These are phyloP conservation scores for Nothobranchius furzeri DNA, from an alignment of 2,113 vertebrate species.

Conservation along the genomic window DNA sequence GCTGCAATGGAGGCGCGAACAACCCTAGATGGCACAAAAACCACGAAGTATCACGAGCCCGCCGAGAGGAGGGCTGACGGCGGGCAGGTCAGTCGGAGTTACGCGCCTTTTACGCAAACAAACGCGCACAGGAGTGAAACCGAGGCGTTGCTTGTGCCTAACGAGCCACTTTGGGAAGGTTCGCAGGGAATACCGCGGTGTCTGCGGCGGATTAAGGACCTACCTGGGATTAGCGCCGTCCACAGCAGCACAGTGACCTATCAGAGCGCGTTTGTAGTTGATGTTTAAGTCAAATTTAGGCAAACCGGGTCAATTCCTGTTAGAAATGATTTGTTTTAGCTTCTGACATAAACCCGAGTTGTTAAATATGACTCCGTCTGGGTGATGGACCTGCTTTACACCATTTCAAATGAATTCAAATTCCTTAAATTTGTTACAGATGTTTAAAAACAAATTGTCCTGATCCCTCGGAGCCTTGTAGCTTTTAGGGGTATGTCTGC, in stretches of 20 bases:
- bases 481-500: no score
- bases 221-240: constrained; percentile 61
- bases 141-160: constrained; percentile 20
- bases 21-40: constrained; percentile 56
- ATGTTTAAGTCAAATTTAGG: no score
- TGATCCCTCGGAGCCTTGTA: no score
- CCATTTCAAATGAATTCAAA: no score
- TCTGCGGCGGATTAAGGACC: constrained; percentile 65
- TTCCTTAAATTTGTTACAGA: no score
- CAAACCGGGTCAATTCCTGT: no score
- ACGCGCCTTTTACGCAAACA: constrained; percentile 22
- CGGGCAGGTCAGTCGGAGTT: constrained; percentile 24
- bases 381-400: no score
- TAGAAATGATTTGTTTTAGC: no score
- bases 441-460: no score
- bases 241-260: constrained; percentile 59
- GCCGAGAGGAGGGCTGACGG: not conserved
- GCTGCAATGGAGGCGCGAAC: constrained; percentile 45
- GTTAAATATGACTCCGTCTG: no score
- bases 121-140: not conserved
- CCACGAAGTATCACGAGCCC: constrained; percentile 34
- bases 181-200: constrained; percentile 20
- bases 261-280: constrained; percentile 26
- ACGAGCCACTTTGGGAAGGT: constrained; percentile 43
- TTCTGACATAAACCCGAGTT: no score